A percentile compares a stretch with the other conserved stretches of the same genome.
Evolutionary conservation across 2,888 invertebrate species (phyloP).

Genomic region (Ectropis crepuscularia): DNA sequence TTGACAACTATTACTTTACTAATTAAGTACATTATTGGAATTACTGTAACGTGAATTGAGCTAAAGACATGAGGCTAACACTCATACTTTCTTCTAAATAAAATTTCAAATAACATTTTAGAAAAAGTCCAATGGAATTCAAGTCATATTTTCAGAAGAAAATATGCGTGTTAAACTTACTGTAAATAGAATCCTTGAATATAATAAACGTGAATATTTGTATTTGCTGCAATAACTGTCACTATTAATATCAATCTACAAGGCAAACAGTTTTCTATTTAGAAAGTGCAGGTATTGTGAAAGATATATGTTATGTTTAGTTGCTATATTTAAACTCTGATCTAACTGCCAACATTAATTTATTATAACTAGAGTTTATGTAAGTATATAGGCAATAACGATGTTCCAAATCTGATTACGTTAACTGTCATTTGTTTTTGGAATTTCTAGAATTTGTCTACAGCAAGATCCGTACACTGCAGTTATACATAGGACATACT

Average conservation of each 20-base stretch:
- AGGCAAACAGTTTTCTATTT: constrained; percentile 38
- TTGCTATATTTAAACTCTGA: constrained; percentile 41
- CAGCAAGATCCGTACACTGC: no score
- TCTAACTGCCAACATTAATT: constrained; percentile 56
- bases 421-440: no score
- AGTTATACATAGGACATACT: no score
- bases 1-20: constrained; percentile 68
- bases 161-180: constrained; percentile 11
- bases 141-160: no score
- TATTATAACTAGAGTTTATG: constrained; percentile 44
- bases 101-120: no score
- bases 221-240: constrained; percentile 40
- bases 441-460: no score
- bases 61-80: constrained; percentile 27
- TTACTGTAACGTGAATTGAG: constrained; percentile 48
- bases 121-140: no score
- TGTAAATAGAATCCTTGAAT: constrained; percentile 47
- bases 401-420: no score
- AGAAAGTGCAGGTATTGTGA: constrained; percentile 40
- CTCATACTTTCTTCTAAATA: no score
- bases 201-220: constrained; percentile 44
- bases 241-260: constrained; percentile 41
- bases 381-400: background rate
- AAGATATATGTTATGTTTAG: constrained; percentile 30
- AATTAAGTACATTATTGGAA: constrained; percentile 74